phyloP scores from a whole-genome alignment of 2,888 invertebrate genomes.

The Tuta absoluta region DNA sequence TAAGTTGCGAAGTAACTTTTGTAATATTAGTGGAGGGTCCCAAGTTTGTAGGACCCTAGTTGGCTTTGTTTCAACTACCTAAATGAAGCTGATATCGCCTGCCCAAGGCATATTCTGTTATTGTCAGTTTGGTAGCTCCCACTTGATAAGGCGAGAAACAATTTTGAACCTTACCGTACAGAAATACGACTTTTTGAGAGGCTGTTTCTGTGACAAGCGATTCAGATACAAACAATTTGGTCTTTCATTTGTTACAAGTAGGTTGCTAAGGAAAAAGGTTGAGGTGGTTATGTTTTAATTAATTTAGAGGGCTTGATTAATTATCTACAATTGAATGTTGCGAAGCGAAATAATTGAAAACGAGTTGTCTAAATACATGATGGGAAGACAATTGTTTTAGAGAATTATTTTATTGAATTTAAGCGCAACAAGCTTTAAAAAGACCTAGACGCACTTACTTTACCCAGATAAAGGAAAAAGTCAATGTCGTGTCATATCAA shows the following conservation, averaged over 20 bases:
- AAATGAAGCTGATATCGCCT: conserved; percentile 32
- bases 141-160: conserved; percentile 40
- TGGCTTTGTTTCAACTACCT: conserved; percentile 46
- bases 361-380: no score
- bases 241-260: conserved; percentile 5
- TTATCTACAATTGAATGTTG: conserved; percentile 16
- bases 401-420: no score
- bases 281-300: conserved; percentile 18
- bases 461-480: no score
- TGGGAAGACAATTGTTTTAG: no score
- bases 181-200: background rate
- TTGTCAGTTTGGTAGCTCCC: conserved; percentile 40
- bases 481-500: no score
- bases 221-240: conserved; percentile 9
- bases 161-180: conserved; percentile 40
- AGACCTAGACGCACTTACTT: no score
- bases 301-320: conserved; percentile 12
- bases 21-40: conserved; percentile 65
- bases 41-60: conserved; percentile 56
- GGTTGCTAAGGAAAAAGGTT: conserved; percentile 13
- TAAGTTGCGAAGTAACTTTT: conserved; percentile 64
- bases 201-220: background rate
- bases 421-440: no score
- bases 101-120: conserved; percentile 29
- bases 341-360: background rate